Evolutionary conservation across 2,113 vertebrate genomes (phyloP).

Genomic region (Monopterus albus): DNA sequence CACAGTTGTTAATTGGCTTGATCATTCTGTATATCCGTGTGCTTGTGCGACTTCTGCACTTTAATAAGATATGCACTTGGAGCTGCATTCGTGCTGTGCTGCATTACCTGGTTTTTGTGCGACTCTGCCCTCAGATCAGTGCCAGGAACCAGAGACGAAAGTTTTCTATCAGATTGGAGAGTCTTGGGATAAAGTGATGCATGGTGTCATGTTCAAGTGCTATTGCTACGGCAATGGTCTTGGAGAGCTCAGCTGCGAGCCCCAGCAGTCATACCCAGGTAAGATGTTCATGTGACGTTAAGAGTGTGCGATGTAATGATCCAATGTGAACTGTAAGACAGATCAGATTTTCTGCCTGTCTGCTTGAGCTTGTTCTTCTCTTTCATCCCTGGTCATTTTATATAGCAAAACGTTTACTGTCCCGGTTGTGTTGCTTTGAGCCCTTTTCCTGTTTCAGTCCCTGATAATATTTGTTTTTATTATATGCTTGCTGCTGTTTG

Average conservation of each 20-base stretch:
- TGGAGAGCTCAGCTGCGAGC: constrained; percentile 95
- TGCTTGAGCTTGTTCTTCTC: too few relatives aligned
- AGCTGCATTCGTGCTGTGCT: not conserved
- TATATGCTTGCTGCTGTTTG: too few relatives aligned
- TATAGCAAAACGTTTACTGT: too few relatives aligned
- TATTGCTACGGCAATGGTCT: constrained; percentile 94
- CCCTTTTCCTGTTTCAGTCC: too few relatives aligned
- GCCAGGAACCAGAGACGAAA: constrained; percentile 93
- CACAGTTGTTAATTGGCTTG: not conserved
- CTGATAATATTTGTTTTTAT: too few relatives aligned
- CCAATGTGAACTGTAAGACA: too few relatives aligned
- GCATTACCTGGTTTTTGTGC: not conserved
- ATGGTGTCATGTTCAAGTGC: constrained; percentile 92
- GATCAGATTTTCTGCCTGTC: too few relatives aligned
- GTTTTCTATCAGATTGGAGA: constrained; percentile 96
- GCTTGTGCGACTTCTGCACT: not conserved
- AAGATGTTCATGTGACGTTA: constrained; percentile 27
- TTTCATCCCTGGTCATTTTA: too few relatives aligned
- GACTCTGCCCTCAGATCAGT: constrained; percentile 87
- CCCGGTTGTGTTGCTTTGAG: too few relatives aligned
- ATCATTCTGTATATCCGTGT: not conserved
- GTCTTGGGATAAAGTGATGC: constrained; percentile 91
- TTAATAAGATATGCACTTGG: too few relatives aligned
- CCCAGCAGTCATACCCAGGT: constrained; percentile 89
- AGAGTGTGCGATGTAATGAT: not conserved